phyloP scores from a whole-genome alignment of 30 jellyfish, hydroid and myxozoan species.

The Pseudorhiza aurosa region DNA sequence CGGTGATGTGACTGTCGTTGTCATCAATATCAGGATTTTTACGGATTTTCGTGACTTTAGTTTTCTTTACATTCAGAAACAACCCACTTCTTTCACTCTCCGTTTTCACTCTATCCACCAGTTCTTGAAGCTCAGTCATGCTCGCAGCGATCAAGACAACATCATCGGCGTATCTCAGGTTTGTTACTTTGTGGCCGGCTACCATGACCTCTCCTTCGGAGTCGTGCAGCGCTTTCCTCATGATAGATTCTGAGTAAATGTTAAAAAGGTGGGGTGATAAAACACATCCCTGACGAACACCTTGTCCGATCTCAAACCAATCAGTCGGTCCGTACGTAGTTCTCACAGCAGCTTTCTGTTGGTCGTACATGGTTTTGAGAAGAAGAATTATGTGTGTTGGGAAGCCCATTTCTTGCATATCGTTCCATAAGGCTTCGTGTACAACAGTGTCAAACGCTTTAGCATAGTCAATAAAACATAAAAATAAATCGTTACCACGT shows the following conservation, averaged over 20 bases:
- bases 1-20: background rate
- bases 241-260: conserved; percentile 19
- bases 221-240: conserved; percentile 11
- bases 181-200: conserved; percentile 4
- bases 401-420: conserved; percentile 53
- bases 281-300: conserved; percentile 64
- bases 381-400: conserved; percentile 46
- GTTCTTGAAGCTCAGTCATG: conserved; percentile 28
- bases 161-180: conserved; percentile 29
- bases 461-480: conserved; percentile 44
- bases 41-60: conserved; percentile 16
- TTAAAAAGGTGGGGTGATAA: conserved; percentile 36
- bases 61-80: conserved; percentile 23
- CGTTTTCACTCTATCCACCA: conserved; percentile 13
- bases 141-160: conserved; percentile 16
- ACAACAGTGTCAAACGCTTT: conserved; percentile 55
- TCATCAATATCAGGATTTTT: background rate
- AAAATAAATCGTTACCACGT: conserved; percentile 2
- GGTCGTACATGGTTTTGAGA: conserved; percentile 23
- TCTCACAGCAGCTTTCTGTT: conserved; percentile 41
- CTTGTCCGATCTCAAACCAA: conserved; percentile 35
- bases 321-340: conserved; percentile 40
- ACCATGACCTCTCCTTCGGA: conserved; percentile 4
- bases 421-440: conserved; percentile 11
- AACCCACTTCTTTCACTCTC: conserved; percentile 28